Base-by-base conservation (phyloP, 2,888 invertebrate genomes). In the Andrena camellia region DNA sequence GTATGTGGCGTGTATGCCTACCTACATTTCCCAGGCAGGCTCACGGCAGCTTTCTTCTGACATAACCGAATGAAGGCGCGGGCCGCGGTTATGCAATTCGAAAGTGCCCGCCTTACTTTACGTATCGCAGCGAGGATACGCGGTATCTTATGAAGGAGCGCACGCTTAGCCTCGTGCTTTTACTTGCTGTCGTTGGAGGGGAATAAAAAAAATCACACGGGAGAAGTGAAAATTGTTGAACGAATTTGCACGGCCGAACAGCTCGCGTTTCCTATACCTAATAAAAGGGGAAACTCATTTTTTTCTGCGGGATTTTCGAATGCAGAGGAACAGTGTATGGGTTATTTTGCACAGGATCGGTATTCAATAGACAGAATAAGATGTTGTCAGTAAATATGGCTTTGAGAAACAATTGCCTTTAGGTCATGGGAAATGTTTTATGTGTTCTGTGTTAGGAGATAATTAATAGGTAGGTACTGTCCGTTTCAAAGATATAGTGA, bases 81-180 rank as follows among this genome's bases (percentile, higher is more conserved):
- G 92, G 93, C 90, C 88, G 90, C 86, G 81, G 90, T 94, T 94
- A 94, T 94, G 94, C 92, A 94, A 94, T 94, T 94, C 92, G 94
- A 94, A 94, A 94, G 94, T 94, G 93, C 93, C 93, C 93, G 93
- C 93, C 93, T 94, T 93, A 93, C 94, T 94, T 93, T 92, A 92
- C 92, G 92, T 91, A 91, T 91, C 90, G 88, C 88, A 81, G 83
- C 80, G 86, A 87, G 85, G 87, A 87, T 87, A 87, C 81, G 68
- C 87, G 81, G 85, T 85, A 74, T 81, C 81, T 83, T 74, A 63
- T 20, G 78, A 85, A 80, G 79, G 80, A 87, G 74, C 84, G 78
- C 59, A 76, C 86, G 83, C 71, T 86, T 84, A 80, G 78, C 60
- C 78, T 62, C 77, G 67, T 82, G 84, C 87, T 81, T 85, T 84